Base-by-base conservation (phyloP, 2,797 vertebrate species). In the Clarias pachynema region DNA sequence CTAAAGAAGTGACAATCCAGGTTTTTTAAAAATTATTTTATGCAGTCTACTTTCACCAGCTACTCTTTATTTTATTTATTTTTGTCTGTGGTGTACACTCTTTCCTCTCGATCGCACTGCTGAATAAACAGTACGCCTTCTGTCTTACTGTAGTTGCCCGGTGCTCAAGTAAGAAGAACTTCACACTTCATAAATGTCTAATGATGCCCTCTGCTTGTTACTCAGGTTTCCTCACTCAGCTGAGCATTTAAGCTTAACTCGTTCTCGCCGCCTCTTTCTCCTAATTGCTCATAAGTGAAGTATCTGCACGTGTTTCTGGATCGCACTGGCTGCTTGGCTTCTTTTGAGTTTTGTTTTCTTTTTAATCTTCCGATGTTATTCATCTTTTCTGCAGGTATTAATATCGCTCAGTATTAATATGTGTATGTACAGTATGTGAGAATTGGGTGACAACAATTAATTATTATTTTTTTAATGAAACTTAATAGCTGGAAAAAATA, bases 161-260 rank as follows among this genome's bases (percentile, higher is more conserved):
- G 3, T 53, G 3, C 22, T 63, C 22, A 62, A 80, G 65, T 31
- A 70, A 70, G 75, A 72, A 34, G 57, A 24, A 29, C 40, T 29
- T 37, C 26, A 20, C 65, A 29, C 74, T 49, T 80, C 65, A 22
- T 78, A 84, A 84, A 79, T 70, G 34, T 40, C 59, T 74, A 34
- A 84, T 83, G 40, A 62, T 34, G 6, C 73, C 2, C 10, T 70
- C 29, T 80, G 57, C 66, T 29, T 49, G 20, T 44, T 79, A 72
- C 69, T 69, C 63, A 20, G 62, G 60, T 82, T 86, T 86, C 70
- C 31, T 59, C 10, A 31, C 44, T 84, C 22, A 20, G 29, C 73
- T 79, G 74, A 66, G 78, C 68, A 74, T 37, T 85, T 74, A 65
- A 14, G 60, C 70, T 81, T 59, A 29, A 37, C 72, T 69, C n/a